Percentiles rank a stretch among this genome's conserved stretches.
phyloP scores from a whole-genome alignment of 2,797 vertebrate species.

The Netta rufina region DNA sequence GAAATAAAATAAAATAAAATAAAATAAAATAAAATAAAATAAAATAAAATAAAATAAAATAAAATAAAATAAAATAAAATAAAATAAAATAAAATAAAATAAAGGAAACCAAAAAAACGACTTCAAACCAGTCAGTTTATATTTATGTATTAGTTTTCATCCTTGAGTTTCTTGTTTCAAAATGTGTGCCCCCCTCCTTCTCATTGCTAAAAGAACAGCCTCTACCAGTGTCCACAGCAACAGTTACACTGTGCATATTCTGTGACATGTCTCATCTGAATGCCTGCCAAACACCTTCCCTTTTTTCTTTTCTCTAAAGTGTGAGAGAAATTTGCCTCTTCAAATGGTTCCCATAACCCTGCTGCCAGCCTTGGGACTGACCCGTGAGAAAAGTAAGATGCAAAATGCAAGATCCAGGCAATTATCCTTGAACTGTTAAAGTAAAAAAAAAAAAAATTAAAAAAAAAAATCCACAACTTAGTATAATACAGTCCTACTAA shows the following conservation, averaged over 20 bases:
- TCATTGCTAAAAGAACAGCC: neutral
- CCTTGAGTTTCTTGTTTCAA: neutral
- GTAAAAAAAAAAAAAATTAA: neutral
- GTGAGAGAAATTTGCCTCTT: slow-evolving; percentile 18
- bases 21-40: neutral
- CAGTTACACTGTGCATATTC: slow-evolving; percentile 13
- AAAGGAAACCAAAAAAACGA: neutral
- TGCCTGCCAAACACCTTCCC: slow-evolving; percentile 37
- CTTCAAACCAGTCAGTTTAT: neutral
- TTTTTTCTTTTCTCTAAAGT: neutral
- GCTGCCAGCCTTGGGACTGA: neutral
- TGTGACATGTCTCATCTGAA: slow-evolving; percentile 27
- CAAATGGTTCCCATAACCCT: slow-evolving; percentile 43
- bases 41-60: neutral
- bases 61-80: neutral
- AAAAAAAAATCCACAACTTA: neutral
- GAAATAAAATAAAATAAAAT: neutral
- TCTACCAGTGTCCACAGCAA: slow-evolving; percentile 18
- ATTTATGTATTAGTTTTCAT: slow-evolving; percentile 10
- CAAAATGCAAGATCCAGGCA: neutral
- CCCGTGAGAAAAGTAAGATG: neutral
- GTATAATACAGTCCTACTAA: fast-evolving
- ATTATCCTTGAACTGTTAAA: neutral
- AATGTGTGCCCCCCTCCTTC: neutral
- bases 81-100: too few species aligned